phyloP scores from a whole-genome alignment of 2,888 invertebrate species.

The Syrista parreyssii region DNA sequence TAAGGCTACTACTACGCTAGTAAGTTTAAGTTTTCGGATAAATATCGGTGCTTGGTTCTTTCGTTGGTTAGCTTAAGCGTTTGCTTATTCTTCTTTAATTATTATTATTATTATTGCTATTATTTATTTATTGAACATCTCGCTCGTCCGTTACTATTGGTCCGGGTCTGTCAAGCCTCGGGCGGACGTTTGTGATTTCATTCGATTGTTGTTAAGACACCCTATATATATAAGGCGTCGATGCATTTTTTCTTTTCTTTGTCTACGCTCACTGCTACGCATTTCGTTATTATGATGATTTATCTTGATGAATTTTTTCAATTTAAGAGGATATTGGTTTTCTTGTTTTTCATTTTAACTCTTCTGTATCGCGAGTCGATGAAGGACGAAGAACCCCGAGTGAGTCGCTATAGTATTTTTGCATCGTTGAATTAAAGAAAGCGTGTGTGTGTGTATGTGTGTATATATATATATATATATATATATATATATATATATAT shows the following conservation, averaged over 20 bases:
- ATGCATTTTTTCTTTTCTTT: too few relatives aligned
- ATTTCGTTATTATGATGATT: too few relatives aligned
- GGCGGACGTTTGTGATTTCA: too few relatives aligned
- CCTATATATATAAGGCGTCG: too few relatives aligned
- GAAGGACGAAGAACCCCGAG: neutral
- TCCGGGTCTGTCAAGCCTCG: neutral
- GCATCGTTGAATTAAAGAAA: neutral
- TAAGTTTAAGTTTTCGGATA: neutral
- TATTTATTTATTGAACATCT: neutral
- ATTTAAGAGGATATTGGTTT: neutral
- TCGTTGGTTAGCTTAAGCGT: neutral
- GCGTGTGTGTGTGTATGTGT: too few relatives aligned
- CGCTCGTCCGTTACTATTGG: neutral
- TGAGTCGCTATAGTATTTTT: neutral
- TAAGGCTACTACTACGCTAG: neutral
- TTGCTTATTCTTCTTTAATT: conserved; percentile 3
- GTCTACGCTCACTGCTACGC: too few relatives aligned
- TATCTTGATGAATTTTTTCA: too few relatives aligned
- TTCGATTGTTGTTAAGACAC: too few relatives aligned
- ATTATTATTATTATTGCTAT: conserved; percentile 10
- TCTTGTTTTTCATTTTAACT: neutral
- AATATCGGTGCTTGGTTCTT: conserved; percentile 18
- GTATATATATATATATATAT: too few relatives aligned
- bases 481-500: too few relatives aligned
- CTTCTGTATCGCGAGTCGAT: neutral